These are phyloP conservation scores for Dynastes tityus DNA, from an alignment of 2,888 invertebrate species.

Conservation along the genomic window DNA sequence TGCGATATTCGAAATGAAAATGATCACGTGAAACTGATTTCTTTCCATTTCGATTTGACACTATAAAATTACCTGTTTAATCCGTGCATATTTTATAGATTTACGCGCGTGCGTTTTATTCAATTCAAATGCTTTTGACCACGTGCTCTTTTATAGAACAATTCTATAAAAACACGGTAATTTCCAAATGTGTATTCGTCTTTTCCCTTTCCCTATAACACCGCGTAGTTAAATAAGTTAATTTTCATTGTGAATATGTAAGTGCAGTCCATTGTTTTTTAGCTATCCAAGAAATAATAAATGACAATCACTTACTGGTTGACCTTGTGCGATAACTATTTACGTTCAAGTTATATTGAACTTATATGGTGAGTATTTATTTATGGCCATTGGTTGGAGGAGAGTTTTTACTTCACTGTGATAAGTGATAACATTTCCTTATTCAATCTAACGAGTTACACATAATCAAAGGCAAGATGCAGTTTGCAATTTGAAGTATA, in stretches of 20 bases:
- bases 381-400: background rate
- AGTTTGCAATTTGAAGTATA: background rate
- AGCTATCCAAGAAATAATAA: background rate
- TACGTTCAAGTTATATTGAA: background rate
- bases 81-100: background rate
- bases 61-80: background rate
- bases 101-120: background rate
- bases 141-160: background rate
- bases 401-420: background rate
- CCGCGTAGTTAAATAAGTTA: constrained; percentile 1
- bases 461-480: background rate
- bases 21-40: background rate
- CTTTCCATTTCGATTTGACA: background rate
- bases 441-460: background rate
- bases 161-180: background rate
- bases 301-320: constrained; percentile 11
- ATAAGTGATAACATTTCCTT: background rate
- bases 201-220: background rate
- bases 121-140: background rate
- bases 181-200: background rate
- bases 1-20: background rate
- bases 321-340: constrained; percentile 25
- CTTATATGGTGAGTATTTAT: background rate
- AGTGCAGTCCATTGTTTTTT: constrained; percentile 3
- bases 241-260: constrained; percentile 14